Evolutionary conservation across 2,888 invertebrate genomes (phyloP), one percentile per base, ranked within the genome.

Genomic region (Nudaria mundana): DNA sequence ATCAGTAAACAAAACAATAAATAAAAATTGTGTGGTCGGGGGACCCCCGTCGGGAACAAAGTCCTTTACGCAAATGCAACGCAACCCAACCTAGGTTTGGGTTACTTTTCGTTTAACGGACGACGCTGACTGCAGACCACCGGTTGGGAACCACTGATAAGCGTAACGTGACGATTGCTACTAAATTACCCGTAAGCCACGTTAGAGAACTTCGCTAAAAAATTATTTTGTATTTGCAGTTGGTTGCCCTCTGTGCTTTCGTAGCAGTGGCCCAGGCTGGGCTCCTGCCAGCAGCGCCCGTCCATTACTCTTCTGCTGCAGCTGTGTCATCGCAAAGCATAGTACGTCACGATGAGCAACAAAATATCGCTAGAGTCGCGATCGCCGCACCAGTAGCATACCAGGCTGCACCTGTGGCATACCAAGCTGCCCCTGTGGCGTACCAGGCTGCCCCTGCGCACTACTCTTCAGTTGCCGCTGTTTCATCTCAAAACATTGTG

Each of bases 401-500:
- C 38, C 54, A 54, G 5, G 47, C 56, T 20, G 54, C 58, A 15
- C 49, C 56, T 5, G 60, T 60, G 13, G 54, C 40, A 37, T 33
- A 37, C 32, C 42, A 42, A n/a, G 63, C 71, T 30, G 66, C 63
- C 16, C 61, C 90, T 12, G 85, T 82, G 29, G n/a, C n/a, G n/a
- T n/a, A n/a, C n/a, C n/a, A n/a, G n/a, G n/a, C n/a, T n/a, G n/a
- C n/a, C n/a, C n/a, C n/a, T n/a, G n/a, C n/a, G n/a, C 79, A 81
- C 60, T 76, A 76, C 63, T 76, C 76, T 11, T 47, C 75, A 10
- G 74, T 78, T 15, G 70, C 63, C 1, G 78, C 76, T 14, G 76
- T 80, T 30, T 76, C 80, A 23, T 79, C 79, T 13, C 77, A 80
- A 52, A 79, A 65, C 67, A 76, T 79, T 54, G 71, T 81, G 30